A percentile compares a stretch with the other conserved stretches of the same genome.
phyloP scores from a whole-genome alignment of 2,888 invertebrate species.

The Ommatoiulus sabulosus region DNA sequence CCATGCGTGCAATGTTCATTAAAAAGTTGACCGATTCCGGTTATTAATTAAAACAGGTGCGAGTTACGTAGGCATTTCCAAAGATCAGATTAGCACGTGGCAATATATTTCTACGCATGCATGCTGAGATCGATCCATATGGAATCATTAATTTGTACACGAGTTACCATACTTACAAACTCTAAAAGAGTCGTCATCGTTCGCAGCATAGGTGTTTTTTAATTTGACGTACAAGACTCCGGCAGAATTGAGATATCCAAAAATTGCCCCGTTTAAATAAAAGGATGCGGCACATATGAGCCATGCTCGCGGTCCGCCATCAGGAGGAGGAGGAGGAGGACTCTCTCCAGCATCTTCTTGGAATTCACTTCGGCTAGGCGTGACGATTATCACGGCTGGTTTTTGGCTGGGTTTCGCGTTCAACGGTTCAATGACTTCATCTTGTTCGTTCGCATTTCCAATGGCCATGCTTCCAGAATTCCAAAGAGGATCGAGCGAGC shows the following conservation, averaged over 20 bases:
- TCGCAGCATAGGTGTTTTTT: constrained; percentile 72
- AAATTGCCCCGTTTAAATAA: constrained; percentile 88
- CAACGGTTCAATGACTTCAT: background rate
- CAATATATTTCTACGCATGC: background rate
- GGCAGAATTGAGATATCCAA: constrained; percentile 91
- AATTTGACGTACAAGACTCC: constrained; percentile 82
- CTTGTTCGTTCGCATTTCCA: background rate
- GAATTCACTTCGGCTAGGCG: background rate
- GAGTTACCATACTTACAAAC: constrained; percentile 84
- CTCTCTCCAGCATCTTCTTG: constrained; percentile 31
- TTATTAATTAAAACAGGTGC: too few species aligned
- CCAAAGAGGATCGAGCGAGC: background rate
- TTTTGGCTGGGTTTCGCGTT: background rate
- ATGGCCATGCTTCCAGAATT: background rate
- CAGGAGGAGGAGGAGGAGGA: constrained; percentile 60
- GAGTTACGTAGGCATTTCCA: too few species aligned
- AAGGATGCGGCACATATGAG: constrained; percentile 86
- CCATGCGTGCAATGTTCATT: too few species aligned
- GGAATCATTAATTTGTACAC: too few species aligned
- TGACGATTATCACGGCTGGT: background rate
- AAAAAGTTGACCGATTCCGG: too few species aligned
- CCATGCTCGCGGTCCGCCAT: constrained; percentile 85
- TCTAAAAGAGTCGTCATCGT: constrained; percentile 81
- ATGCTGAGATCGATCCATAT: too few species aligned
- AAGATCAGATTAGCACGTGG: background rate